These are phyloP conservation scores for Ips nitidus DNA, from an alignment of 1,140 invertebrate species.

Conservation along the genomic window DNA sequence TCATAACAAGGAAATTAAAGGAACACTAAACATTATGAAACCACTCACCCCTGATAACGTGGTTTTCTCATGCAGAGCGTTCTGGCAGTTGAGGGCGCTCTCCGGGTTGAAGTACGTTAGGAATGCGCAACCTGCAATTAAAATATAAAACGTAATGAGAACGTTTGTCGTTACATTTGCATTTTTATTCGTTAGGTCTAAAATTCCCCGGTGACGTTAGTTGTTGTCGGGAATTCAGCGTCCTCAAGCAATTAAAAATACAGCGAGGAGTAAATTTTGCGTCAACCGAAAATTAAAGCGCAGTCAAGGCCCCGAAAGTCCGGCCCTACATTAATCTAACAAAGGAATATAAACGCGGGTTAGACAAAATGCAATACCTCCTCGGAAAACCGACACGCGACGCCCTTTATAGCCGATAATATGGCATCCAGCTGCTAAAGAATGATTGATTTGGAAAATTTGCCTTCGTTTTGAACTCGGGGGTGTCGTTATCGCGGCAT, in stretches of 20 bases:
- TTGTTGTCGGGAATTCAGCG: conserved; percentile 1
- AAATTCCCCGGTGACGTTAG: not conserved
- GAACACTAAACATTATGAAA: conserved; percentile 25
- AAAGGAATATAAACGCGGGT: not conserved
- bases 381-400: conserved; percentile 23
- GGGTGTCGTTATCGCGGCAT: conserved; percentile 17
- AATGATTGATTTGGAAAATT: conserved; percentile 31
- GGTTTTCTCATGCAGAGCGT: conserved; percentile 94
- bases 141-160: conserved; percentile 38
- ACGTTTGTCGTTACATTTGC: conserved; percentile 13
- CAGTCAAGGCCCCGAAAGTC: not conserved
- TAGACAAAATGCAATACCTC: conserved; percentile 1
- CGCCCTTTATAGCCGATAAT: conserved; percentile 25
- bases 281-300: not conserved
- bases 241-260: conserved; percentile 4
- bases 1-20: conserved; percentile 17
- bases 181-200: conserved; percentile 11
- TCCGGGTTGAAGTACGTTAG: conserved; percentile 95
- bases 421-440: conserved; percentile 31
- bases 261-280: not conserved
- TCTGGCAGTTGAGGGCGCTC: conserved; percentile 87
- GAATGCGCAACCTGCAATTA: conserved; percentile 90
- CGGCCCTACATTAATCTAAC: not conserved
- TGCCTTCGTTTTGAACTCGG: conserved; percentile 22
- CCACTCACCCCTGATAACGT: conserved; percentile 94